These are phyloP conservation scores for Steinernema feltiae DNA, from an alignment of 1,140 invertebrate species.

Conservation along the genomic window DNA sequence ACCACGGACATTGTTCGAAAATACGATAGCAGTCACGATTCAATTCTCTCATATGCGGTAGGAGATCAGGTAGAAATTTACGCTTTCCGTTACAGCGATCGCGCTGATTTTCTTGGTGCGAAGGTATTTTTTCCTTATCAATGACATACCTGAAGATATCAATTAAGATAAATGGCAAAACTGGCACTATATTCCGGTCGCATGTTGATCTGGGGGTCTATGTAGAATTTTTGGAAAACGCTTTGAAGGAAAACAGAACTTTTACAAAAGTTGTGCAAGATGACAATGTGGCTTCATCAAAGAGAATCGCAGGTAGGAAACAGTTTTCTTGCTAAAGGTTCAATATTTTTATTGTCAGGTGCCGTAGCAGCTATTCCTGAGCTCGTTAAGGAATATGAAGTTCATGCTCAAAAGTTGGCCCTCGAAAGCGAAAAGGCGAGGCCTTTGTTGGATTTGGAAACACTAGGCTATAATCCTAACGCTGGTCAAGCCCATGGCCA, in stretches of 20 bases:
- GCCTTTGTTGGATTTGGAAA: neutral
- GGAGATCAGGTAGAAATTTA: neutral
- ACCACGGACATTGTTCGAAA: neutral
- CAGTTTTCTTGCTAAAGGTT: neutral
- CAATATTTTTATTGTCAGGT: neutral
- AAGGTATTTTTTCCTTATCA: neutral
- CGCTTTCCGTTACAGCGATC: neutral
- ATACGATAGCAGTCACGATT: neutral
- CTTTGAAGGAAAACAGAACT: neutral
- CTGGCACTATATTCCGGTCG: neutral
- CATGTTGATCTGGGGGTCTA: neutral
- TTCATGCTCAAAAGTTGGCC: neutral
- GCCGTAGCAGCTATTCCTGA: neutral
- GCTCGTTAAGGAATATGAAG: neutral
- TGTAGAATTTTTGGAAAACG: neutral
- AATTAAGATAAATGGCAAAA: neutral
- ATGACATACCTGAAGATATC: neutral
- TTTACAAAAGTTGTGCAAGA: neutral
- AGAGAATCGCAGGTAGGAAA: slow-evolving; percentile 1
- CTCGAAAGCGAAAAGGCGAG: neutral
- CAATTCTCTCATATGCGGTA: neutral
- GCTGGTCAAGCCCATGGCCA: neutral
- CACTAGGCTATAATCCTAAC: neutral
- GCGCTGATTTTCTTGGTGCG: neutral
- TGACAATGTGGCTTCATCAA: neutral